Evolutionary conservation across 2,797 vertebrate genomes (phyloP).

Genomic region (Muscicapa comitata): DNA sequence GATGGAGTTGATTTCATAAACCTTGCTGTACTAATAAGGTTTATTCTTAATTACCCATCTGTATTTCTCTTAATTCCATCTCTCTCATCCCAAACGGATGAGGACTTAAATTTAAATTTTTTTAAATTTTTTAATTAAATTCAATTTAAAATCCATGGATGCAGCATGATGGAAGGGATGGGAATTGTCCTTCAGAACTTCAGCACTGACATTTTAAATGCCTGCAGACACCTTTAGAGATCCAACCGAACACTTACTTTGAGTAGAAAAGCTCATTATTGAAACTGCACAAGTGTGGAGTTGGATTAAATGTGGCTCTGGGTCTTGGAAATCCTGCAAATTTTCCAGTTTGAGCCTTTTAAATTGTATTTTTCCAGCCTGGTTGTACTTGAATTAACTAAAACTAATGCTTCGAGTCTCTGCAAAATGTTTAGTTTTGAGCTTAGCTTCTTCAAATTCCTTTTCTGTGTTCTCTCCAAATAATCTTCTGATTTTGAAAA

Average conservation of each 20-base stretch:
- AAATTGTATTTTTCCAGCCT: not conserved
- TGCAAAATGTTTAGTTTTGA: not conserved
- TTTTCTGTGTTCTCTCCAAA: not conserved
- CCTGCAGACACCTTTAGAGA: not conserved
- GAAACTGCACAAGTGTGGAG: not conserved
- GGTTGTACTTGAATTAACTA: not conserved
- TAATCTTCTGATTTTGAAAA: not conserved
- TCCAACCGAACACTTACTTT: not conserved
- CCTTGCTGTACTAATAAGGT: no score
- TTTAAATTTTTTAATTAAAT: no score
- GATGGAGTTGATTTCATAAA: no score
- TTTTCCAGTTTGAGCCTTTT: not conserved
- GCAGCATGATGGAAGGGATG: not conserved
- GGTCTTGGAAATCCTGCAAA: not conserved
- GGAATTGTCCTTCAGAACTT: not conserved
- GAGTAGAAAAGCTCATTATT: not conserved
- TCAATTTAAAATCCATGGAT: not conserved
- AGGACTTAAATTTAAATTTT: no score
- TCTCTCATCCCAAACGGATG: not conserved
- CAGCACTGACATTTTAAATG: not conserved
- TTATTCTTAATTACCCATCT: not conserved
- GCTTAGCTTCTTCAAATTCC: not conserved
- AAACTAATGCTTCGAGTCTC: not conserved
- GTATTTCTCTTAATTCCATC: not conserved
- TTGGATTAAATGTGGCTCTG: not conserved